Evolutionary conservation across 2,797 vertebrate genomes (phyloP), one percentile per base, ranked within the genome.

Genomic region (Coilia nasus): DNA sequence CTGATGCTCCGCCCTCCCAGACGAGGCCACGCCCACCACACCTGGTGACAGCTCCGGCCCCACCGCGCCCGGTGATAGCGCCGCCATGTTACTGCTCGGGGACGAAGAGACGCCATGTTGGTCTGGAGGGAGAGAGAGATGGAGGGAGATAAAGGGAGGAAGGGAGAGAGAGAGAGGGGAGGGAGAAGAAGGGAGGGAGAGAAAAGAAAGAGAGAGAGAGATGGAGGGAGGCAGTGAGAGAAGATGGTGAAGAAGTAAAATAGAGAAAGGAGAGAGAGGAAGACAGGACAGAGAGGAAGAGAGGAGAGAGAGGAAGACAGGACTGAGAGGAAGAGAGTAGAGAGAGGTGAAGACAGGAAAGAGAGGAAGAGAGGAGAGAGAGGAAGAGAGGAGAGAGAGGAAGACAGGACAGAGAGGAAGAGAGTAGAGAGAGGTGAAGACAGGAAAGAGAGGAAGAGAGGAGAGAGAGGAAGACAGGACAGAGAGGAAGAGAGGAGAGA

Each of bases 31-130:
- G 96, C 96, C 14, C 97, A 97, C 89, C 99, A 98, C 98, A 62
- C 98, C 98, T 0, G 98, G 98, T 85, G 97, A 99, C 91, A 99
- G 92, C 91, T 98, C 97, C 0, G 96, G 96, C 14, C 97, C 97
- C 89, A 99, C 96, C 0, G 98, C 98, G 60, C 98, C 98, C 0
- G 98, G 98, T 85, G 97, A 99, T 91, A 99, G 92, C 90, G 98
- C 98, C 0, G 96, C 97, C 7, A 99, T 99, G 94, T 96, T 99
- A 80, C 96, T 96, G 50, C 93, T 92, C 47, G 94, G 93, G 81
- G 94, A 92, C 78, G 87, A 96, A 91, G 97, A 96, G 10, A 97
- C 97, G 3, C 92, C 93, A 82, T 93, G 94, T 57, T 96, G 96
- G 83, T 98, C 98, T 99, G 92, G 15, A 89, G 6, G 21, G 4